Conservation (phyloP, 2,888 invertebrate species). For the Pyrrhia umbra region DNA sequence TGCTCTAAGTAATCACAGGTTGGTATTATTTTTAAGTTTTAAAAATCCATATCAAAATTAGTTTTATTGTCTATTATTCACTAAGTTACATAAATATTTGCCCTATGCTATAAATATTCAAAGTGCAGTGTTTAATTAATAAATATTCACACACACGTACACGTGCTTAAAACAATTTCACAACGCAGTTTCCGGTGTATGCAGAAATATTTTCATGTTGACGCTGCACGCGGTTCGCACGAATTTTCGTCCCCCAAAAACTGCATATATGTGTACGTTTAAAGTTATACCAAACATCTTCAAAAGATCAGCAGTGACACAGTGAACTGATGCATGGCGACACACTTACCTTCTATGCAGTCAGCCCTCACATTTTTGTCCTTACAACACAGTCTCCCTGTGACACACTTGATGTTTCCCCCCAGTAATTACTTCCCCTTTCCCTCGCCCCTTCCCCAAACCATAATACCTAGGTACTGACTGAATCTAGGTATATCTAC, state of each 20-base stretch:
- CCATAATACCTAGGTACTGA: slow-evolving; percentile 79
- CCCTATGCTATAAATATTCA: slow-evolving; percentile 13
- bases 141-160: slow-evolving; percentile 42
- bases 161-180: slow-evolving; percentile 32
- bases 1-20: not conserved
- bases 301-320: slow-evolving; percentile 88
- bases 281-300: slow-evolving; percentile 68
- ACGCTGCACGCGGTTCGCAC: not conserved
- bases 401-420: slow-evolving; percentile 89
- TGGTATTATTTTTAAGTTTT: not conserved
- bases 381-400: slow-evolving; percentile 87
- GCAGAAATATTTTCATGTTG: slow-evolving; percentile 33
- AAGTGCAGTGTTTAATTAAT: slow-evolving; percentile 35
- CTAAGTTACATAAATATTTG: slow-evolving; percentile 15
- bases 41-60: not conserved
- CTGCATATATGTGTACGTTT: slow-evolving; percentile 61
- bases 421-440: slow-evolving; percentile 85
- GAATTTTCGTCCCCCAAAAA: slow-evolving; percentile 54
- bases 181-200: slow-evolving; percentile 17
- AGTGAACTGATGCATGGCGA: slow-evolving; percentile 87
- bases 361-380: slow-evolving; percentile 87
- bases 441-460: slow-evolving; percentile 73
- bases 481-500: slow-evolving; percentile 81
- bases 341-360: slow-evolving; percentile 87
- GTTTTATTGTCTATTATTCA: not conserved